Evolutionary conservation across 2,888 invertebrate genomes (phyloP).

Genomic region (Julus scandinavius): DNA sequence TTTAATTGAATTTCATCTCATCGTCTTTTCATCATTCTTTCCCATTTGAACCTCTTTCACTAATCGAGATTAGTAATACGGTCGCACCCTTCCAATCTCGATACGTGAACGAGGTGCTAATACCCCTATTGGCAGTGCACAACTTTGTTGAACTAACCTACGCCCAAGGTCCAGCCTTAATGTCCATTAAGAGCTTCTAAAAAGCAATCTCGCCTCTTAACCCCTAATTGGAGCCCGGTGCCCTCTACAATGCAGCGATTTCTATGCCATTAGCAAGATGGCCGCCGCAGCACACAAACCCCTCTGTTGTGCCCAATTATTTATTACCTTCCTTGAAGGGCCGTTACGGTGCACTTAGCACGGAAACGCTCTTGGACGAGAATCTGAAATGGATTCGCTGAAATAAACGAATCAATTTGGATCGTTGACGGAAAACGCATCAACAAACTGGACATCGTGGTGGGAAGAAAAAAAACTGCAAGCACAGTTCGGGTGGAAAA

Average conservation of each 20-base stretch:
- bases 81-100: constrained; percentile 31
- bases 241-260: constrained; percentile 39
- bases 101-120: constrained; percentile 23
- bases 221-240: constrained; percentile 43
- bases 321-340: constrained; percentile 40
- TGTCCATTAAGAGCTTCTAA: constrained; percentile 34
- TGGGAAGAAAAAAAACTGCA: no score
- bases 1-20: background rate
- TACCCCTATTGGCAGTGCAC: background rate
- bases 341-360: constrained; percentile 46
- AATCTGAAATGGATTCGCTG: constrained; percentile 33
- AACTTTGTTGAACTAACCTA: background rate
- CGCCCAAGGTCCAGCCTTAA: constrained; percentile 18
- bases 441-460: constrained; percentile 33
- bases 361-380: constrained; percentile 20
- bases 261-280: constrained; percentile 42
- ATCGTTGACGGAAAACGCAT: constrained; percentile 26
- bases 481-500: background rate
- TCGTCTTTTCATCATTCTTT: background rate
- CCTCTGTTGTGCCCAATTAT: constrained; percentile 47
- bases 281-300: constrained; percentile 19
- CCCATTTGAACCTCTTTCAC: background rate
- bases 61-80: constrained; percentile 33
- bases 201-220: constrained; percentile 45
- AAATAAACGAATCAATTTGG: constrained; percentile 25